These are phyloP conservation scores for Cybosia mesomella DNA, from an alignment of 2,888 invertebrate species.

Conservation along the genomic window DNA sequence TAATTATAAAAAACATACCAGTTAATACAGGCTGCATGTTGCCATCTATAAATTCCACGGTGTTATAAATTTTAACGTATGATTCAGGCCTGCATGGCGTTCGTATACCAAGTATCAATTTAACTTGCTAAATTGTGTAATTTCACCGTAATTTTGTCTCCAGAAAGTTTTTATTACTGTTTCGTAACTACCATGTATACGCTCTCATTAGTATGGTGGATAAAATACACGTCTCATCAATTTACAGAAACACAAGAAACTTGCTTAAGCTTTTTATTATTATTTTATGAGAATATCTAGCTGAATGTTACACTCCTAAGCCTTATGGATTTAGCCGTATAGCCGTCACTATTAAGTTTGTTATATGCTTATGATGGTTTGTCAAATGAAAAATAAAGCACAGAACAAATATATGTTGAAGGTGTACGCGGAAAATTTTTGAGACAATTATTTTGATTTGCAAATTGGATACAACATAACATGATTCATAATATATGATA, in stretches of 20 bases:
- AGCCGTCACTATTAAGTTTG: background rate
- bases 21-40: background rate
- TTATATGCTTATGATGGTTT: background rate
- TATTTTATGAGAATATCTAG: background rate
- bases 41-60: background rate
- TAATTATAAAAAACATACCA: background rate
- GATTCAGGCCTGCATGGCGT: background rate
- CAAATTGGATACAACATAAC: too few species aligned
- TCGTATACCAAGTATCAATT: background rate
- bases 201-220: background rate
- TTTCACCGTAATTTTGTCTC: background rate
- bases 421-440: too few species aligned
- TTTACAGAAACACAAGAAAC: conserved; percentile 1
- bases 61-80: background rate
- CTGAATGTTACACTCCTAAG: background rate
- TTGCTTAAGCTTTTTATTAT: conserved; percentile 2
- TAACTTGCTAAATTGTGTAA: conserved; percentile 9
- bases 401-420: too few species aligned
- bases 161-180: conserved; percentile 1
- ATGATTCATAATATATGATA: too few species aligned
- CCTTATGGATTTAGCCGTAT: background rate
- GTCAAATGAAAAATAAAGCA: too few species aligned
- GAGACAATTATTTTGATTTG: too few species aligned
- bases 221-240: background rate
- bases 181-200: conserved; percentile 4